These are phyloP conservation scores for Odontothrips loti DNA, from an alignment of 2,888 invertebrate species.

Conservation along the genomic window DNA sequence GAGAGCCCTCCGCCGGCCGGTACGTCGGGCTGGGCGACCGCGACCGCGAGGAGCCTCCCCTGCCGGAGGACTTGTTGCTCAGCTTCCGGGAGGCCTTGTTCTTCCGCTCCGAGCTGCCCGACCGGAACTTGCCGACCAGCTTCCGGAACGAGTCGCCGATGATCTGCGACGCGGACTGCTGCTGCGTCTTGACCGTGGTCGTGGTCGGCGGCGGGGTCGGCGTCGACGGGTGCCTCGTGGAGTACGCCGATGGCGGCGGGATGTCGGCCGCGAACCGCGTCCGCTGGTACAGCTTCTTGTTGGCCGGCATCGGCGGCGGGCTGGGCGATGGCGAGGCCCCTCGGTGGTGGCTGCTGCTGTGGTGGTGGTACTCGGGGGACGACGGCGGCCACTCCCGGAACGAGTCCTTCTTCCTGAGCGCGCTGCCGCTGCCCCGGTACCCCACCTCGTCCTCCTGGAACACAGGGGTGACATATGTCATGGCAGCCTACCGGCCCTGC, in stretches of 20 bases:
- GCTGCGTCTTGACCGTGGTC: constrained; percentile 42
- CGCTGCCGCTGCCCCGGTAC: constrained; percentile 65
- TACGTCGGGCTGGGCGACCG: constrained; percentile 23
- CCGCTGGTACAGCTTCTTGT: constrained; percentile 63
- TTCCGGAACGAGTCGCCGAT: constrained; percentile 78
- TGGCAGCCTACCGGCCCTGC: constrained; percentile 37
- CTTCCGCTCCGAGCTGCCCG: constrained; percentile 65
- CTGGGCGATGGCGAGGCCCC: constrained; percentile 31
- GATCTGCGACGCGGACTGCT: constrained; percentile 36
- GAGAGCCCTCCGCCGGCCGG: constrained; percentile 4
- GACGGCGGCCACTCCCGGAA: constrained; percentile 43
- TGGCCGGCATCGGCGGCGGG: constrained; percentile 54
- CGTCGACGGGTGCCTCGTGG: constrained; percentile 39
- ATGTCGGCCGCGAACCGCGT: constrained; percentile 62
- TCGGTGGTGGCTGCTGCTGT: constrained; percentile 1
- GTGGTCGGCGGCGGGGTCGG: constrained; percentile 33
- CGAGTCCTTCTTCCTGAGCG: constrained; percentile 53
- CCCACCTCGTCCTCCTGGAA: constrained; percentile 49
- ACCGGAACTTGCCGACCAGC: constrained; percentile 75
- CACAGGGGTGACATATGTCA: not conserved
- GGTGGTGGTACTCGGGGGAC: constrained; percentile 5
- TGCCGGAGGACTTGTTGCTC: constrained; percentile 44
- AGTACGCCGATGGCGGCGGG: constrained; percentile 43
- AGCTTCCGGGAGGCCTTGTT: constrained; percentile 50
- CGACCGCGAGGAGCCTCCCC: constrained; percentile 30